Percentiles rank a stretch among this genome's conserved stretches.
Conservation (phyloP, 1,140 invertebrate species). For the Musca domestica region DNA sequence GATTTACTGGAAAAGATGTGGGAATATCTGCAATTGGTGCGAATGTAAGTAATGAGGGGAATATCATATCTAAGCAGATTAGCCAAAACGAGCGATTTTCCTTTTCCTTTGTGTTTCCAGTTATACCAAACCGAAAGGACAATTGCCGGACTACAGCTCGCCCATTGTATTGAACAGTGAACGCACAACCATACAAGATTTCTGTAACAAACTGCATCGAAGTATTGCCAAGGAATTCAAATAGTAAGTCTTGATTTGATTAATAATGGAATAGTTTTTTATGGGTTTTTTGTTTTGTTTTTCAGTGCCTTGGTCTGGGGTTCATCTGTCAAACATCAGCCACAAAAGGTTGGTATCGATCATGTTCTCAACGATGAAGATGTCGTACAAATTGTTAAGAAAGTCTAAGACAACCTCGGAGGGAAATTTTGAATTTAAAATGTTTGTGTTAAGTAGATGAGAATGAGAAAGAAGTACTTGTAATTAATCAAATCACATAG, state of each 20-base stretch:
- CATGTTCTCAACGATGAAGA: constrained; percentile 96
- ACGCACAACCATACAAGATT: constrained; percentile 88
- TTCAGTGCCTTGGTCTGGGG: constrained; percentile 97
- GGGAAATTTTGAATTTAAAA: not conserved
- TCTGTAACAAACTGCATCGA: constrained; percentile 98
- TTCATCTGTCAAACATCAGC: constrained; percentile 98
- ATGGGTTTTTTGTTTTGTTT: not conserved
- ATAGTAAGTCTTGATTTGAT: constrained; percentile 72
- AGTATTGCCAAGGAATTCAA: constrained; percentile 98
- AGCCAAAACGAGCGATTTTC: no score
- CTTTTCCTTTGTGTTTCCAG: constrained; percentile 58
- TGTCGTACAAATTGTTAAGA: constrained; percentile 98
- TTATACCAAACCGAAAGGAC: constrained; percentile 98
- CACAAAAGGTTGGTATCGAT: constrained; percentile 98
- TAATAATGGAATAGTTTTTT: constrained; percentile 25
- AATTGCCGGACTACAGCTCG: constrained; percentile 95
- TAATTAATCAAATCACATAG: no score
- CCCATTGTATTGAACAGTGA: constrained; percentile 94
- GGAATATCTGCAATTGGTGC: constrained; percentile 92
- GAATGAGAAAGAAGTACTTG: no score
- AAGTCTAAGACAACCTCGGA: constrained; percentile 62
- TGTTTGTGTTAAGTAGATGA: not conserved
- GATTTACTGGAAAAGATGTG: constrained; percentile 99
- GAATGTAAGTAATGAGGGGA: constrained; percentile 71
- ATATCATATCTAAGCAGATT: not conserved